Evolutionary conservation across 2,113 vertebrate genomes (phyloP), one percentile per base, ranked within the genome.

Genomic region (Ascaphus truei): DNA sequence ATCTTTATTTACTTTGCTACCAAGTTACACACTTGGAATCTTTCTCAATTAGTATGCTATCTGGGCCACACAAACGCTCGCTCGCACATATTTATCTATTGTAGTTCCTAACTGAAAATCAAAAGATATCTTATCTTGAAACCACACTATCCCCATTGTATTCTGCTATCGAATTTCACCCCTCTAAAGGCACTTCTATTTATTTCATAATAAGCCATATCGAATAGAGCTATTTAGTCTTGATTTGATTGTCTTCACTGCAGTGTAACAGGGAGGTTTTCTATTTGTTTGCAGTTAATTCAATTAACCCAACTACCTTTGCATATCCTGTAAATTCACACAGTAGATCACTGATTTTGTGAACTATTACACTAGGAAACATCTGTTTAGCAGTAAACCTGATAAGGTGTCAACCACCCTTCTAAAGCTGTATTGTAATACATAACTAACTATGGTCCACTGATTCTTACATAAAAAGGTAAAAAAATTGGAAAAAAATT

Each of bases 341-440:
- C 26, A 65, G 64, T 8, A 0, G 59, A 77, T 66, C 60, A 72
- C 26, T 15, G 20, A 22, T 63, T 74, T 76, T 68, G 55, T 75
- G 61, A 36, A 64, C 58, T 60, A 61, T 73, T 81, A 78, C 68
- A 67, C 61, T 76, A 62, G 55, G 76, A 34, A 75, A 81, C 67
- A 76, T 75, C 76, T 81, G 77, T 66, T 69, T 71, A 57, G n/a
- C 72, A 59, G 57, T 73, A 79, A 65, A 6, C 41, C 53, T 64
- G 63, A 75, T 76, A 80, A 83, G 67, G 60, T 81, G 2, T 25
- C 75, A 77, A 50, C 66, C 65, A 47, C 61, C 16, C 33, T 56
- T 41, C 13, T 26, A 48, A 6, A 9, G 15, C 13, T 61, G 20
- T 52, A 20, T 58, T n/a, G n/a, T n/a, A n/a, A n/a, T n/a, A n/a